Conservation (phyloP, 2,113 vertebrate species). For the Ia io region DNA sequence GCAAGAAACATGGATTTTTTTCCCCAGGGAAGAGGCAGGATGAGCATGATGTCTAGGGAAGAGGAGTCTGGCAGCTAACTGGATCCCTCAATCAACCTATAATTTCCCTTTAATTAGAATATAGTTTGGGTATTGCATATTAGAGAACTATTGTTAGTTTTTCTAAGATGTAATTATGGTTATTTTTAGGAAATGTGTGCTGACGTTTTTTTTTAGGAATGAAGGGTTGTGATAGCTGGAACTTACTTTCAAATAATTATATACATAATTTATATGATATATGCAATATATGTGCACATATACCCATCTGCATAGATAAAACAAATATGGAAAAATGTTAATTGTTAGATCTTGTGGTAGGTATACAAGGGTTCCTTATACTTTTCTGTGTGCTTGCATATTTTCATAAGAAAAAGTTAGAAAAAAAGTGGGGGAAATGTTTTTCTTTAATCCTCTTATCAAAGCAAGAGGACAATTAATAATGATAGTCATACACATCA, state of each 20-base stretch:
- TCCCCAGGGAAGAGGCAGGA: background rate
- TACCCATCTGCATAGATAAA: background rate
- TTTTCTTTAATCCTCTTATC: background rate
- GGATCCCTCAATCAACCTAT: background rate
- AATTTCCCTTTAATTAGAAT: background rate
- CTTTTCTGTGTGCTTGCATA: background rate
- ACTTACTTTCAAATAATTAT: constrained; percentile 23
- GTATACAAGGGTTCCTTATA: background rate
- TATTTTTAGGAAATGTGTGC: background rate
- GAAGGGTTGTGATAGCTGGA: background rate
- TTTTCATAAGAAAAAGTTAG: constrained; percentile 7
- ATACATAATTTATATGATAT: background rate
- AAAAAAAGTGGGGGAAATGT: background rate
- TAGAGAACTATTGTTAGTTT: background rate
- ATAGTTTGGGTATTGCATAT: background rate
- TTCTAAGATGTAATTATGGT: background rate
- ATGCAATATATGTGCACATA: background rate
- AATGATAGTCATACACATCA: background rate
- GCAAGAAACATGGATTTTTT: background rate
- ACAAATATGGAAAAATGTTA: background rate
- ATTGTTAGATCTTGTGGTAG: background rate
- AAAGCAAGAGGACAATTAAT: background rate
- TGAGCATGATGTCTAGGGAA: background rate
- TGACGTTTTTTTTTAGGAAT: background rate
- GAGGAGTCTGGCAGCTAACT: background rate